These are phyloP conservation scores for Brachyptera risi DNA, from an alignment of 2,888 invertebrate species.

Conservation along the genomic window DNA sequence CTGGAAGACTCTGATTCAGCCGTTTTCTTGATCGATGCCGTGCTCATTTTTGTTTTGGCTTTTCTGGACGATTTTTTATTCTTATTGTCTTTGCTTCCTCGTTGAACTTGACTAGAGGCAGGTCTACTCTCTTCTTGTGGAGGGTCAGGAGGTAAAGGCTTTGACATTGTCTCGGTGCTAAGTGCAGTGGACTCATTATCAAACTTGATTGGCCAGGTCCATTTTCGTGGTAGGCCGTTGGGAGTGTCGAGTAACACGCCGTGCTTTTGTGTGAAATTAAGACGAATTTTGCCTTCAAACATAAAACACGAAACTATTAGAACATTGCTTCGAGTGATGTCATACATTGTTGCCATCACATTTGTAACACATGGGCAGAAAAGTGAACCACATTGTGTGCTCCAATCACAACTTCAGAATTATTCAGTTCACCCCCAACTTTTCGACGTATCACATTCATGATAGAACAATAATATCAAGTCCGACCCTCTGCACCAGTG, in stretches of 20 bases:
- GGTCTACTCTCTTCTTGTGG: background rate
- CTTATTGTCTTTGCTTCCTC: background rate
- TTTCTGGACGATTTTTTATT: background rate
- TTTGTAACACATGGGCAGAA: too few relatives aligned
- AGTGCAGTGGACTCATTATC: background rate
- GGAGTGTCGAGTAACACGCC: background rate
- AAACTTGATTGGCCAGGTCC: background rate
- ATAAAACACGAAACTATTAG: too few relatives aligned
- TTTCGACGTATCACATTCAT: too few relatives aligned
- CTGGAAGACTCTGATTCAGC: background rate
- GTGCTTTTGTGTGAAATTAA: background rate
- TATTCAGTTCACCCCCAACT: too few relatives aligned
- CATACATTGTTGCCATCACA: too few relatives aligned
- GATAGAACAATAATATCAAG: too few relatives aligned
- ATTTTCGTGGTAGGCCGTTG: conserved; percentile 1
- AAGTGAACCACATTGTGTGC: too few relatives aligned
- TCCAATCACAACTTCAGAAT: too few relatives aligned
- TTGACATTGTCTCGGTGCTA: background rate
- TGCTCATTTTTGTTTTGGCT: background rate
- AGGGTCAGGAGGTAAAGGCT: background rate
- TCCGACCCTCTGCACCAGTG: too few relatives aligned
- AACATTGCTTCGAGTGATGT: too few relatives aligned
- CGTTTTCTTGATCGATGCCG: background rate
- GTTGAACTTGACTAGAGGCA: background rate
- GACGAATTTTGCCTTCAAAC: background rate